These are phyloP conservation scores for Embiotoca jacksoni DNA, from an alignment of 2,113 vertebrate genomes.

Conservation along the genomic window DNA sequence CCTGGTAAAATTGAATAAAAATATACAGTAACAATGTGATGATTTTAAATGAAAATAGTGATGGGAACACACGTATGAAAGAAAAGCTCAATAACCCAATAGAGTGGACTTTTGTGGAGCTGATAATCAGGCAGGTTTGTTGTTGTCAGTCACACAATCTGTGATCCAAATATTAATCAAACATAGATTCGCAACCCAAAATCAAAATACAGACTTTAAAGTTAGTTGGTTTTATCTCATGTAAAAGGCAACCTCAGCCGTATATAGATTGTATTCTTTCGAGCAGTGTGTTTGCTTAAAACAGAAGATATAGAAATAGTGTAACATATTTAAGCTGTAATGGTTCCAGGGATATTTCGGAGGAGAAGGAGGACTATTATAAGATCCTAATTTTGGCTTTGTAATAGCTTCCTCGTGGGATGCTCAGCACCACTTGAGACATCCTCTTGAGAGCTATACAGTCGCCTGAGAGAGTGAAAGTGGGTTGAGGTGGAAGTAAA, in stretches of 20 bases:
- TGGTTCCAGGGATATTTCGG: not conserved
- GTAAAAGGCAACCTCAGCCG: no score
- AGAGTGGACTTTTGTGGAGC: not conserved
- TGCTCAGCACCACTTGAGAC: slow-evolving; percentile 32
- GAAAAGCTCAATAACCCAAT: not conserved
- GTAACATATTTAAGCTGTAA: not conserved
- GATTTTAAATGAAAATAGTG: not conserved
- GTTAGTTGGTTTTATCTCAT: not conserved
- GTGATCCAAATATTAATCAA: not conserved
- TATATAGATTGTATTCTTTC: not conserved
- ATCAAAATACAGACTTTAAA: not conserved
- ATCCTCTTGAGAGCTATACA: slow-evolving; percentile 2
- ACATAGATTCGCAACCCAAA: no score
- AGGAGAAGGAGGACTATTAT: not conserved
- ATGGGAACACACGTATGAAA: not conserved
- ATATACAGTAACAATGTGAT: not conserved
- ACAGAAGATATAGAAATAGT: no score
- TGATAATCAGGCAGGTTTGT: not conserved
- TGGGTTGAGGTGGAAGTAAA: not conserved
- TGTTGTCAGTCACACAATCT: not conserved
- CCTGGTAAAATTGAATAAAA: not conserved
- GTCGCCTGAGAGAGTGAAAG: not conserved
- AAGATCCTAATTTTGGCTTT: not conserved
- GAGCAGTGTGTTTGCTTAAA: not conserved
- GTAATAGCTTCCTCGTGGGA: not conserved